Base-by-base conservation (phyloP, 1,140 invertebrate species). In the Drosophila punjabiensis region DNA sequence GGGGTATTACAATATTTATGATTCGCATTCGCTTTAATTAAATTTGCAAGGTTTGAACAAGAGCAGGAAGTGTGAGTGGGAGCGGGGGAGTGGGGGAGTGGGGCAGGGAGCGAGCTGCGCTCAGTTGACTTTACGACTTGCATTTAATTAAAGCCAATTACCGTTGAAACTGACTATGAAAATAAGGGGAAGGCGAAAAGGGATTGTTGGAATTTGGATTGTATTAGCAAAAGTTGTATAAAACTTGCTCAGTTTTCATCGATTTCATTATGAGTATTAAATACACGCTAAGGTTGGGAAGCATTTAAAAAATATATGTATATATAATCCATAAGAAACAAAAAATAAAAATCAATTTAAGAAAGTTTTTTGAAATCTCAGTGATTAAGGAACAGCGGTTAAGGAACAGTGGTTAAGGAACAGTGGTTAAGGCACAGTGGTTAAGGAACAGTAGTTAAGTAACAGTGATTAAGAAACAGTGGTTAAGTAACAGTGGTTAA, bases 81-180 rank as follows among this genome's bases (percentile, higher is more conserved):
- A 50, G 41, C 24, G 41, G 24, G 37, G 14, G 35, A n/a, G n/a
- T n/a, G n/a, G 20, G 30, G 14, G 37, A 30, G 56, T 50, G 61
- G 24, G 47, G 28, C 62, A 18, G 13, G 16, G 13, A 58, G 58
- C 39, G 58, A 67, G 48, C 28, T 14, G 30, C 64, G 65, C 65
- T 74, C 63, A 84, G 83, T 85, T 85, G 82, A 85, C 82, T 85
- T 85, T 85, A 85, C 82, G 82, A 81, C 82, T 82, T 86, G 82
- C 82, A 86, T 86, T 82, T 86, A 86, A 87, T 86, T 86, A 87
- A 87, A 82, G 76, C 73, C 79, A 86, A 86, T 86, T 86, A 79
- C 69, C 63, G 55, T 50, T 48, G 58, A 64, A 33, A 41, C 76
- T 41, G 55, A 76, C 65, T 59, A 52, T 50, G 48, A 61, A 45